A percentile compares a stretch with the other conserved stretches of the same genome.
These are phyloP conservation scores for Camptogramma bilineatum DNA, from an alignment of 2,888 invertebrate genomes.

Conservation along the genomic window DNA sequence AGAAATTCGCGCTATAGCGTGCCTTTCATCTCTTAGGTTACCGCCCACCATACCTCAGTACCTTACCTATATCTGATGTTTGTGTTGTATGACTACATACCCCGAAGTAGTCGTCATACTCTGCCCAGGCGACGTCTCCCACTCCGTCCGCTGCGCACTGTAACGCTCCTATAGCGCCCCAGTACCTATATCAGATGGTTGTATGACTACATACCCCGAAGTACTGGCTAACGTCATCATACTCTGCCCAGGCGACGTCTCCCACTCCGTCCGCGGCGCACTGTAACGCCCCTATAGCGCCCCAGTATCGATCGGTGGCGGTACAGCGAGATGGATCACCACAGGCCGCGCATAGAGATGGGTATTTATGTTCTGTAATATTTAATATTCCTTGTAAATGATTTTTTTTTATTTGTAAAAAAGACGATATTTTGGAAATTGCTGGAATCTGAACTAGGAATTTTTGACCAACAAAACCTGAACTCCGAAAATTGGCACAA, in stretches of 20 bases:
- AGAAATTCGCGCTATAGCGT: no score
- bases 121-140: conserved; percentile 94
- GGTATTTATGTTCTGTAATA: conserved; percentile 79
- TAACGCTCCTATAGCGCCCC: conserved; percentile 93
- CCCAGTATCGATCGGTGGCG: conserved; percentile 91
- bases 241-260: conserved; percentile 93
- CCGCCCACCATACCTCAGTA: no score
- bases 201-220: conserved; percentile 82
- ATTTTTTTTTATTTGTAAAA: no score
- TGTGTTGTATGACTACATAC: conserved; percentile 56
- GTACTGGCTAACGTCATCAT: conserved; percentile 88
- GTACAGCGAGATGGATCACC: conserved; percentile 85
- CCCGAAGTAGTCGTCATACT: conserved; percentile 90
- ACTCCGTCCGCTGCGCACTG: conserved; percentile 91
- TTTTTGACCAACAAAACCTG: no score
- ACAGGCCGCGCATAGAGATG: conserved; percentile 90
- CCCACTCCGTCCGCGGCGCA: conserved; percentile 92
- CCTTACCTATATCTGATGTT: no score
- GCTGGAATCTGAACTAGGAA: no score
- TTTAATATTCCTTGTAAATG: background rate
- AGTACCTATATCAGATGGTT: conserved; percentile 75
- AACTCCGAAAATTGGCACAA: no score
- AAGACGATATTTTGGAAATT: no score
- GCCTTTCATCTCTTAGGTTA: no score
- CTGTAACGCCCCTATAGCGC: conserved; percentile 91